A percentile compares a stretch with the other conserved stretches of the same genome.
Evolutionary conservation across 2,797 vertebrate genomes (phyloP).

Genomic region (Eupleurogrammus muticus): DNA sequence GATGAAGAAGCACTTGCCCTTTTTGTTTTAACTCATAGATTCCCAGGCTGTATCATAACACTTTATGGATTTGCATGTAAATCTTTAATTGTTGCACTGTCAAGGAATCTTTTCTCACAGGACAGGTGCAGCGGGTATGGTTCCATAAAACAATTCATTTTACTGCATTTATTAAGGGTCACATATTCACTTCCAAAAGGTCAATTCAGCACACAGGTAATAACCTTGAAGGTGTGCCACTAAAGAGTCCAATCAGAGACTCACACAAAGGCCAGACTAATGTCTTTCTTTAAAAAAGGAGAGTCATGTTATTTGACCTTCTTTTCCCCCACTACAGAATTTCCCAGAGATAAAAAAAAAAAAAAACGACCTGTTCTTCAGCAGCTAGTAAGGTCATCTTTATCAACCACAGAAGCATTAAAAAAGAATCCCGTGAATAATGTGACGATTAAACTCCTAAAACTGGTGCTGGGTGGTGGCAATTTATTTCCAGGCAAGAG

Average conservation of each 20-base stretch:
- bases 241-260: constrained; percentile 76
- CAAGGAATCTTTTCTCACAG: constrained; percentile 36
- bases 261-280: constrained; percentile 78
- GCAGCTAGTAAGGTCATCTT: constrained; percentile 74
- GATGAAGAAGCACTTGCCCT: constrained; percentile 45
- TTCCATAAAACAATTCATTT: constrained; percentile 59
- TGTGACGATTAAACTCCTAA: constrained; percentile 78
- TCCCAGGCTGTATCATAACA: constrained; percentile 27
- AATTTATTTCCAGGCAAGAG: constrained; percentile 73
- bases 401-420: constrained; percentile 72
- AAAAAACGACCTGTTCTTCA: constrained; percentile 51
- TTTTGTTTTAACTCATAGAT: constrained; percentile 42
- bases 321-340: constrained; percentile 64
- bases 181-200: constrained; percentile 75
- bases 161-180: constrained; percentile 61
- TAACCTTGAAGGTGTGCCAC: constrained; percentile 75
- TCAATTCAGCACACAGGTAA: constrained; percentile 70
- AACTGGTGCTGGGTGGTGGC: constrained; percentile 67
- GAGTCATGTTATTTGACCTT: constrained; percentile 78
- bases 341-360: constrained; percentile 69
- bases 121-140: constrained; percentile 33
- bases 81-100: constrained; percentile 42
- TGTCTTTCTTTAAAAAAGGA: constrained; percentile 65
- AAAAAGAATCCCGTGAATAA: constrained; percentile 76
- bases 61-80: constrained; percentile 38